Percentiles rank a stretch among this genome's conserved stretches.
These are phyloP conservation scores for Drosophila repleta DNA, from an alignment of 1,140 invertebrate genomes.

Conservation along the genomic window DNA sequence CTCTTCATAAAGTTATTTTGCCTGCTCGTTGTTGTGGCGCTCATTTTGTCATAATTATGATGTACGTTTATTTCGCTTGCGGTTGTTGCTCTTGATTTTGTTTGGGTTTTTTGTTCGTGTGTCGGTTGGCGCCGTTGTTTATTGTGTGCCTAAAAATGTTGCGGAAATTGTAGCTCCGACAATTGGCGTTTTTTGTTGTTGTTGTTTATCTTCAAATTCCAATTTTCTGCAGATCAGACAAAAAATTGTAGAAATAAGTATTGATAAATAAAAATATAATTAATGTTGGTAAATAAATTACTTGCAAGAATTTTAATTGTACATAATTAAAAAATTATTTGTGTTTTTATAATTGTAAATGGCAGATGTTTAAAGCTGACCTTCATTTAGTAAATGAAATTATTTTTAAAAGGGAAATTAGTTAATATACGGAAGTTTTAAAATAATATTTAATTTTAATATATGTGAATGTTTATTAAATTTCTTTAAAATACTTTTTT, in stretches of 20 bases:
- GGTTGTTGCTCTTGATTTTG: conserved; percentile 53
- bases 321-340: conserved; percentile 22
- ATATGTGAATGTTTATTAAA: too few relatives aligned
- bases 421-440: too few relatives aligned
- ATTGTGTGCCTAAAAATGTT: conserved; percentile 25
- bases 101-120: background rate
- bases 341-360: conserved; percentile 5
- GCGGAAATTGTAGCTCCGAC: conserved; percentile 16
- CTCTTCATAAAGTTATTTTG: conserved; percentile 29
- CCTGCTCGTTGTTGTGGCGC: conserved; percentile 34
- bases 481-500: too few relatives aligned
- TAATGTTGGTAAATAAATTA: conserved; percentile 43
- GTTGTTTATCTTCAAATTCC: conserved; percentile 34
- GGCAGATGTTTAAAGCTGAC: background rate
- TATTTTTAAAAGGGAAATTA: background rate
- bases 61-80: conserved; percentile 59
- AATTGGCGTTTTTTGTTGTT: conserved; percentile 21
- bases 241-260: conserved; percentile 37
- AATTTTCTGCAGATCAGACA: conserved; percentile 58
- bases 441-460: too few relatives aligned
- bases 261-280: conserved; percentile 33
- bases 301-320: conserved; percentile 25
- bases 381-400: background rate
- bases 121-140: conserved; percentile 2
- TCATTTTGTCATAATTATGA: conserved; percentile 79